Evolutionary conservation across 2,797 vertebrate genomes (phyloP).

Genomic region (Pangasius mekongensis): DNA sequence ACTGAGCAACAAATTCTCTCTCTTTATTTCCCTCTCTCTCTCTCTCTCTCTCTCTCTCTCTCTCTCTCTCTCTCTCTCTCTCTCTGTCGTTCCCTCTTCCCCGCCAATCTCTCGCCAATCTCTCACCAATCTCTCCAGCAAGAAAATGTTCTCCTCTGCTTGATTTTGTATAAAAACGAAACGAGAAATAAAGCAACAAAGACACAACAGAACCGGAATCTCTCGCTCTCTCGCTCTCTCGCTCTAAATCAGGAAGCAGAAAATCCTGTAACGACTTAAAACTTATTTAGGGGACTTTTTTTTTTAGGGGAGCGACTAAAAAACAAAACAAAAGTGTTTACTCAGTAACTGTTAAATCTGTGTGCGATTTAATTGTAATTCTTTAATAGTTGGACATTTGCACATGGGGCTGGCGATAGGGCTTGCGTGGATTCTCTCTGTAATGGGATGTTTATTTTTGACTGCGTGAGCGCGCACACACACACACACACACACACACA

Average conservation of each 20-base stretch:
- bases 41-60: not conserved
- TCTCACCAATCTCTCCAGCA: not conserved
- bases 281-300: no score
- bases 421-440: not conserved
- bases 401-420: not conserved
- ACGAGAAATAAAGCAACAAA: not conserved
- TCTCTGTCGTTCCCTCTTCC: not conserved
- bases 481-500: constrained; percentile 8
- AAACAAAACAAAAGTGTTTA: not conserved
- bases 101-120: no score
- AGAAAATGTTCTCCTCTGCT: not conserved
- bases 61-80: no score
- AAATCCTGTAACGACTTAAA: not conserved
- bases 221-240: not conserved
- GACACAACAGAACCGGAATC: not conserved
- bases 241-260: not conserved
- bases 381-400: not conserved
- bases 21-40: not conserved
- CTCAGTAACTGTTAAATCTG: not conserved
- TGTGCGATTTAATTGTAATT: not conserved
- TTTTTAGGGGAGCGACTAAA: not conserved
- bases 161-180: not conserved
- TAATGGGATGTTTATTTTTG: not conserved
- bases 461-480: not conserved
- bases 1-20: not conserved